Base-by-base conservation (phyloP, 2,113 vertebrate genomes). In the Vidua macroura region DNA sequence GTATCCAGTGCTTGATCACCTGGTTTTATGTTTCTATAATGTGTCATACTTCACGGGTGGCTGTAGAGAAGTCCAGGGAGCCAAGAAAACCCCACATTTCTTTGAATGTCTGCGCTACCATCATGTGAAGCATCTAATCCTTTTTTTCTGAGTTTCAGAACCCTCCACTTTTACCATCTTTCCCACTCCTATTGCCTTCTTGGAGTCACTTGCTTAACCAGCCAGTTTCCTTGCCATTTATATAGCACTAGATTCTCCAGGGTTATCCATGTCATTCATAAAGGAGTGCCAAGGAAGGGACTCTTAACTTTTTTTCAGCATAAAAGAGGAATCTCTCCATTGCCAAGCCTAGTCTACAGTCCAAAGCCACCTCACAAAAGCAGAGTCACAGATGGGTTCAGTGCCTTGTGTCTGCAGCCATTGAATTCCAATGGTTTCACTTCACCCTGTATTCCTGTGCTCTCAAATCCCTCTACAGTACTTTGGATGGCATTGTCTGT, bases 241-340 rank as follows among this genome's bases (percentile, higher is more conserved):
- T 51, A 12, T 4, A 73, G 30, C 21, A 88, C 19, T 16, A 74
- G 27, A 67, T 84, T 67, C 7, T 21, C 19, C 13, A 52, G 44
- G 7, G 11, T 37, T 84, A 37, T 63, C 27, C 0, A 0, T n/a
- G 23, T 46, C 6, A 17, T n/a, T 75, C n/a, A 17, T 23, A 43
- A 77, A 70, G 8, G 4, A 43, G 18, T 56, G 41, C 35, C 56
- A 51, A 77, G 84, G 60, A 81, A 82, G 72, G 6, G 16, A 46
- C 3, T 58, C 16, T 53, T 12, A 63, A 3, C 1, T 19, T 75
- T 63, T 81, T 55, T 4, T 48, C 35, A 64, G 23, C 35, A 7
- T 74, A 21, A 53, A 78, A 83, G 3, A 14, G 23, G 14, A 93
- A 33, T 4, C 2, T 35, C 31, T 77, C 44, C 15, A 4, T 30